Conservation (phyloP, 2,888 invertebrate species). For the Choristoneura rosaceana region DNA sequence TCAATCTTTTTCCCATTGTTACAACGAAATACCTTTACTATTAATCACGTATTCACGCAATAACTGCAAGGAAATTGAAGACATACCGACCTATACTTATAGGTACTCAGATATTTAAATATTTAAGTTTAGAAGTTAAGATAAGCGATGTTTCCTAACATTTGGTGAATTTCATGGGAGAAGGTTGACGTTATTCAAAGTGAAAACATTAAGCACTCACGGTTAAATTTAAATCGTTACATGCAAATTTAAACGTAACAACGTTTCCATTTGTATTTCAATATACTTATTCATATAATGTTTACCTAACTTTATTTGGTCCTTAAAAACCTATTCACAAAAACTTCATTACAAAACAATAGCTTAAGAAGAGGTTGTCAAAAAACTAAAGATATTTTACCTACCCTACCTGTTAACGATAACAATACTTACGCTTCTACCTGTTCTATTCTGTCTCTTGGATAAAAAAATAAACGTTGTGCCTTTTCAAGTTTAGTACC, state of each 20-base stretch:
- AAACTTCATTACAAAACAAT: constrained; percentile 30
- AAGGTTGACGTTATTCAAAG: too few relatives aligned
- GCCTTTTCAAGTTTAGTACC: neutral
- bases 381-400: constrained; percentile 10
- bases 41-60: constrained; percentile 18
- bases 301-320: constrained; percentile 14
- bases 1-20: constrained; percentile 33
- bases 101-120: neutral
- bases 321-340: constrained; percentile 19
- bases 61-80: constrained; percentile 1
- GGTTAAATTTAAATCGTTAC: too few relatives aligned
- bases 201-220: too few relatives aligned
- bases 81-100: too few relatives aligned
- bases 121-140: neutral
- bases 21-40: constrained; percentile 27
- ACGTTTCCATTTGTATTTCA: too few relatives aligned
- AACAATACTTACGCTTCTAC: constrained; percentile 20
- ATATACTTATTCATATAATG: neutral
- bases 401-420: neutral
- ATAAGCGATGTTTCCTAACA: neutral
- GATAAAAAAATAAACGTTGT: constrained; percentile 19
- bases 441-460: constrained; percentile 24
- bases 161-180: too few relatives aligned
- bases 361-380: constrained; percentile 30
- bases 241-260: too few relatives aligned